Base-by-base conservation (phyloP, 53 echinoderm and acorn worm species). In the Temnopleurus reevesii region DNA sequence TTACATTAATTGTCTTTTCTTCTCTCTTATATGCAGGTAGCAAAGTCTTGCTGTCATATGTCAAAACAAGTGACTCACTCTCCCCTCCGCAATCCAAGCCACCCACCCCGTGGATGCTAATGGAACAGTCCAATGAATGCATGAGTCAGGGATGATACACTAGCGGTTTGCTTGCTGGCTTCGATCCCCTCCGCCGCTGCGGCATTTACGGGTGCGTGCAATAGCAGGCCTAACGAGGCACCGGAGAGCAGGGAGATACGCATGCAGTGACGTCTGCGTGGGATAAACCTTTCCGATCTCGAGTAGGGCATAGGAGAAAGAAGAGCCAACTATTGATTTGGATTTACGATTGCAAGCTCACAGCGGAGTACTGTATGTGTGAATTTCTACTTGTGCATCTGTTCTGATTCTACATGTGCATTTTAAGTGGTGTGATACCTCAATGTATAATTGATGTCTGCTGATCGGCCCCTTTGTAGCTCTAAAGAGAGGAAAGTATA, bases 131-230 rank as follows among this genome's bases (percentile, higher is more conserved):
- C 71, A 19, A 38, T 41, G 43, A 21, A 41, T 71, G 71, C 79
- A 79, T 79, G 79, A 79, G 79, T 79, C 79, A 79, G 79, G 79
- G 79, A 49, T 51, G 15, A 51, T 79, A 26, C 45, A 45, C 79
- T 13, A 26, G 49, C 79, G 51, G 71, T 71, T n/a, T n/a, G n/a
- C n/a, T n/a, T 71, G 71, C 41, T 21, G 41, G 71, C 71, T 71
- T n/a, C n/a, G n/a, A n/a, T n/a, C n/a, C n/a, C n/a, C n/a, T n/a
- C n/a, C n/a, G n/a, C n/a, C n/a, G n/a, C n/a, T 7, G 71, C 71
- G 2, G 71, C 19, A 36, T 71, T 41, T 10, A 41, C 71, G 23
- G 71, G 71, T 23, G 71, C 71, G 8, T 71, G 71, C 71, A 38
- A 41, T 41, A 71, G 71, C 21, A 8, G 23, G 27, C 36, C 71